Percentiles rank a stretch among this genome's conserved stretches.
phyloP scores from a whole-genome alignment of 2,797 vertebrate genomes.

The Spheniscus humboldti region DNA sequence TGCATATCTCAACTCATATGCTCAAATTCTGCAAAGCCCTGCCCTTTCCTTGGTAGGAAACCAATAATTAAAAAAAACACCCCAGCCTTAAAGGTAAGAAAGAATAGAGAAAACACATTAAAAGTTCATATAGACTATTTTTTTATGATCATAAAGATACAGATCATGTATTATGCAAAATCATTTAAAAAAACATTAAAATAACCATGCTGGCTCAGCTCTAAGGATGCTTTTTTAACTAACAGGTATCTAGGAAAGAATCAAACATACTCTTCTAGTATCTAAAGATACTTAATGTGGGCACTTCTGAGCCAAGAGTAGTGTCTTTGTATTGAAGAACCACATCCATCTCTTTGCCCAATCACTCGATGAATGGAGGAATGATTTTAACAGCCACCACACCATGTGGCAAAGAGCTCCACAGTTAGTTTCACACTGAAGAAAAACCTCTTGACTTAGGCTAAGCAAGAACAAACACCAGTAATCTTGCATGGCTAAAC shows the following conservation, averaged over 20 bases:
- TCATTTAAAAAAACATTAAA: neutral
- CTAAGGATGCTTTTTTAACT: neutral
- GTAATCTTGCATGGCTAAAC: fast-evolving
- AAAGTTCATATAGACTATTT: neutral
- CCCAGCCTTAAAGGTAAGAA: neutral
- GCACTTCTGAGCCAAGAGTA: neutral
- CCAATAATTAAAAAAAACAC: neutral
- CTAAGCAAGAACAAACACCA: neutral
- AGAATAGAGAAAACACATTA: neutral
- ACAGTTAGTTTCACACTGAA: neutral
- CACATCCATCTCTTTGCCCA: fast-evolving
- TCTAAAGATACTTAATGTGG: neutral
- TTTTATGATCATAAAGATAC: neutral
- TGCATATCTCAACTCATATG: neutral
- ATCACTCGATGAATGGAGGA: neutral
- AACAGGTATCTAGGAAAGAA: neutral
- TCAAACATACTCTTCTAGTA: neutral
- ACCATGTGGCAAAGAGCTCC: neutral
- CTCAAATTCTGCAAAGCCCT: neutral
- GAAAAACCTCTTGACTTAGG: neutral
- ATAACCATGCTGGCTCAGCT: neutral
- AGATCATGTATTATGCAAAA: neutral
- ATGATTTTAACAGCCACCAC: neutral
- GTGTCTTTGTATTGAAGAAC: neutral
- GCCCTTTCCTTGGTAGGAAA: neutral